Evolutionary conservation across 2,797 vertebrate species (phyloP), one percentile per base, ranked within the genome.

Genomic region (Leptoclinus maculatus): DNA sequence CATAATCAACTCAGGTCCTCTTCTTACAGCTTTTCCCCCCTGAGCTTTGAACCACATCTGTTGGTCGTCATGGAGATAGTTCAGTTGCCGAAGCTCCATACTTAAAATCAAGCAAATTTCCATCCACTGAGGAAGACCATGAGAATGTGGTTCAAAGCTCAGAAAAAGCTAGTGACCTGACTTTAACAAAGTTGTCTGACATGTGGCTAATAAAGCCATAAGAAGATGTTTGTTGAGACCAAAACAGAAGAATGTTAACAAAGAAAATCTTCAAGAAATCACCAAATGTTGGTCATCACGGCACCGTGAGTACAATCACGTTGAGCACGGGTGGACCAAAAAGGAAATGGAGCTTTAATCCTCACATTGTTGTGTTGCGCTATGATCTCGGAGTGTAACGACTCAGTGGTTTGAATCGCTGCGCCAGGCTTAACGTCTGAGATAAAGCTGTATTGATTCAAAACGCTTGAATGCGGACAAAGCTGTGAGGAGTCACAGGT

Each of bases 401-500:
- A 57, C 51, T 72, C 34, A 27, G 56, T 76, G 82, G 80, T 78
- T 74, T 75, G 47, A 80, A 84, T 82, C 45, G 11, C 77, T 71
- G 56, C 0, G 2, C 19, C 13, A 2, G 60, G 34, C 58, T 87
- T 65, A 69, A 53, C 4, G 7, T 66, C 65, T 41, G 39, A 39
- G 62, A 76, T 57, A 19, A 85, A 71, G 43, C 77, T 64, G 53
- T 76, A 85, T 81, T 58, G 78, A 87, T 76, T 78, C 59, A 57
- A 64, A 39, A 16, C 0, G 5, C 29, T 38, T 23, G 32, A 63
- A 54, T 49, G 59, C 53, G 36, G 64, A 74, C 4, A 66, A 68
- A 75, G 62, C 66, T 74, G 23, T 19, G 9, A 41, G 34, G 67
- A 47, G 51, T 32, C 47, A n/a, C 59, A 62, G 57, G 63, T 57